Conservation (phyloP, 1,140 invertebrate species). For the Cherax destructor region DNA sequence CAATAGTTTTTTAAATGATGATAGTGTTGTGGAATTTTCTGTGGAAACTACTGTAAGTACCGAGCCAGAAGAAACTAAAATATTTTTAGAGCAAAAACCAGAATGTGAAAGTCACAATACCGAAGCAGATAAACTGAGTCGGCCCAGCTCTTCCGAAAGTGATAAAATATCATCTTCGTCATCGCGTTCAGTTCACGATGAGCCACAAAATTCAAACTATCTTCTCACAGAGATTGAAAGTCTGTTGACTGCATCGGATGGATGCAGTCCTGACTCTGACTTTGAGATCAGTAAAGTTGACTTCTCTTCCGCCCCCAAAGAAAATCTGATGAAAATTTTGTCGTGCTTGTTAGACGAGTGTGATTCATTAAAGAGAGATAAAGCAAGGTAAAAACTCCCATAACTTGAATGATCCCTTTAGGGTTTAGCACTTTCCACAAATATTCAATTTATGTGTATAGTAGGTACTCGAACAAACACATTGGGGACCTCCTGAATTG, state of each 20-base stretch:
- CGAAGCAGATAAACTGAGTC: neutral
- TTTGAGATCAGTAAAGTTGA: constrained; percentile 39
- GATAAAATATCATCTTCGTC: neutral
- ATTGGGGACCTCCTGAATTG: too few species aligned
- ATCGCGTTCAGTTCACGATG: neutral
- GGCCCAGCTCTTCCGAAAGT: neutral
- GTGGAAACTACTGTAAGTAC: neutral
- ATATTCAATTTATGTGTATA: too few species aligned
- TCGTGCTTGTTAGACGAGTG: constrained; percentile 53
- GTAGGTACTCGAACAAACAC: too few species aligned
- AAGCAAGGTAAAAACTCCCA: constrained; percentile 36
- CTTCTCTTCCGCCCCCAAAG: constrained; percentile 50
- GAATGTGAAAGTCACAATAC: neutral
- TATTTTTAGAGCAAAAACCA: neutral
- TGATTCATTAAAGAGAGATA: constrained; percentile 45
- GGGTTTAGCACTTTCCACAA: neutral
- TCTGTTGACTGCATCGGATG: constrained; percentile 7
- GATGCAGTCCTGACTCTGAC: constrained; percentile 28
- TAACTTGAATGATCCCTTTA: constrained; percentile 2
- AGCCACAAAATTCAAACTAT: constrained; percentile 5
- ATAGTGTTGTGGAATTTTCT: constrained; percentile 50
- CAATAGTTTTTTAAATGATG: constrained; percentile 22
- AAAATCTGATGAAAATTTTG: constrained; percentile 56
- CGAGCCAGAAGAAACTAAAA: neutral
- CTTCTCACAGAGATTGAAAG: constrained; percentile 36